A percentile compares a stretch with the other conserved stretches of the same genome.
phyloP scores from a whole-genome alignment of 2,797 vertebrate species.

The Pipistrellus kuhlii region DNA sequence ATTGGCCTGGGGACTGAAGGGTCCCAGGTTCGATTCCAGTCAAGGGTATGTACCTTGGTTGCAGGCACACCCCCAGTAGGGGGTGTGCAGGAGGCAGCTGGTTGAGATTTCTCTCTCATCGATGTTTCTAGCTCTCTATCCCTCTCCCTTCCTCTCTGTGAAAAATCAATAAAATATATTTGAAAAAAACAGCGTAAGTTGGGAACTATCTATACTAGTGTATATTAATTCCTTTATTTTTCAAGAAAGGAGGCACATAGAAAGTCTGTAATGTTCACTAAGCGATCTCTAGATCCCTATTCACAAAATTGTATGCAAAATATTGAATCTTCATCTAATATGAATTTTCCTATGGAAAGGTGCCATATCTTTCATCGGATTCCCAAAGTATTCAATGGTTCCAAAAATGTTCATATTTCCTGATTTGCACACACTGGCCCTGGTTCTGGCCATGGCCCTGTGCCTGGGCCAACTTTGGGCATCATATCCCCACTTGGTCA shows the following conservation, averaged over 20 bases:
- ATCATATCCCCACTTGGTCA: accelerated
- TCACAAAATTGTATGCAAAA: not conserved
- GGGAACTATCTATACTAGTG: not conserved
- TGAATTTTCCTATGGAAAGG: slow-evolving; percentile 13
- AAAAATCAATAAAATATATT: too few relatives aligned
- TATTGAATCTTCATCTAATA: not conserved
- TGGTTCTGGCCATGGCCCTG: not conserved
- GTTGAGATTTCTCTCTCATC: too few relatives aligned
- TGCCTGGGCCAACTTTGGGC: not conserved
- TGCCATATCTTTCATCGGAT: not conserved
- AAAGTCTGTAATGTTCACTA: not conserved
- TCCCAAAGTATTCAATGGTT: not conserved
- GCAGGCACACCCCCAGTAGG: too few relatives aligned
- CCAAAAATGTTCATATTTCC: not conserved
- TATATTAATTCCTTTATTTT: not conserved
- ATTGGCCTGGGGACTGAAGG: too few relatives aligned
- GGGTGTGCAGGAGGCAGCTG: too few relatives aligned
- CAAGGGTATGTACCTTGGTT: too few relatives aligned
- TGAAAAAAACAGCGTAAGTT: not conserved
- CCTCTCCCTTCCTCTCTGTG: too few relatives aligned
- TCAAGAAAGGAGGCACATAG: not conserved
- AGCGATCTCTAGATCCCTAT: not conserved
- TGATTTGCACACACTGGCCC: not conserved
- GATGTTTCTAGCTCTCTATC: too few relatives aligned
- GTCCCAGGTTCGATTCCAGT: too few relatives aligned